phyloP scores from a whole-genome alignment of 2,113 vertebrate genomes.

The Bubo scandiacus region DNA sequence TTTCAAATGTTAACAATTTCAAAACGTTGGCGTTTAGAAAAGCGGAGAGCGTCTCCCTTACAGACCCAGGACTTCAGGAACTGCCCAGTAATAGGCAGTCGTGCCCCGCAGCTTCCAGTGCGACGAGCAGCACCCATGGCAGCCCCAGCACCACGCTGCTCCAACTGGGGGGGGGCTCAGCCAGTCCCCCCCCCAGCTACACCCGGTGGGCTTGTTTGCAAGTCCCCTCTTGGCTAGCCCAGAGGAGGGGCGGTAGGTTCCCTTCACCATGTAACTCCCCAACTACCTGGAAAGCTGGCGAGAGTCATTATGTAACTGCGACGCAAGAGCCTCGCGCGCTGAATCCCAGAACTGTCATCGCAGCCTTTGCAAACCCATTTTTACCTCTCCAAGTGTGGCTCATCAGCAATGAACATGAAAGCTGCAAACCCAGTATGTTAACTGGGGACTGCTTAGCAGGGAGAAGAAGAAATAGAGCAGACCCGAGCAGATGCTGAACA shows the following conservation, averaged over 20 bases:
- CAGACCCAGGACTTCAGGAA: background rate
- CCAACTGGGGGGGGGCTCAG: accelerated
- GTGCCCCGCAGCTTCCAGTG: accelerated
- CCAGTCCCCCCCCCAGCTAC: accelerated
- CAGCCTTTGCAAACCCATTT: slow-evolving; percentile 51
- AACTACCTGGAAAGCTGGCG: accelerated
- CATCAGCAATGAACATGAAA: background rate
- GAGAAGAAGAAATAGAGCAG: background rate
- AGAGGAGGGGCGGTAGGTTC: background rate
- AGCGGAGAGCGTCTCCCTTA: background rate
- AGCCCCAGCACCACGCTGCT: background rate
- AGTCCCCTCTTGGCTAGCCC: background rate
- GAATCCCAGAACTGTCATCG: slow-evolving; percentile 47
- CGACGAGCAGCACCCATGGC: accelerated
- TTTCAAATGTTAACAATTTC: background rate
- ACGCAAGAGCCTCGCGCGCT: background rate
- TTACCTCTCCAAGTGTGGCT: slow-evolving; percentile 34
- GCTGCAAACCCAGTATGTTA: background rate
- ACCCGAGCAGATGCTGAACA: background rate
- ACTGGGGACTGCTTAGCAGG: background rate
- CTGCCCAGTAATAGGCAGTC: accelerated
- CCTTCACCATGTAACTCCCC: background rate
- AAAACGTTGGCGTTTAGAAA: accelerated
- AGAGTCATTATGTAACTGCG: background rate
- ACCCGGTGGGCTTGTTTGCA: accelerated